Base-by-base conservation (phyloP, 2,113 vertebrate genomes). In the Tinamus guttatus region DNA sequence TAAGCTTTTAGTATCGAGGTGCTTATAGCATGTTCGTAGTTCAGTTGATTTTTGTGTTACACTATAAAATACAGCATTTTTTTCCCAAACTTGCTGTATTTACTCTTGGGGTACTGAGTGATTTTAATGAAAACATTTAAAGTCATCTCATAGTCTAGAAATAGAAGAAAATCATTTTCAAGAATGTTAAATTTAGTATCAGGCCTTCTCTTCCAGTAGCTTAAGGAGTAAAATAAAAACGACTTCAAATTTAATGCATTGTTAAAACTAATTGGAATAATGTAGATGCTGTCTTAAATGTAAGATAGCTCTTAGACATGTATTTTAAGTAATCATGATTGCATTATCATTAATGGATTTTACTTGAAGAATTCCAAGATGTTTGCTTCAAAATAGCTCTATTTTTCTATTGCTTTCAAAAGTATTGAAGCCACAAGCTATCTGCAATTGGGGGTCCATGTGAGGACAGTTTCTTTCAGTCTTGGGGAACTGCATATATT, bases 291-390 rank as follows among this genome's bases (percentile, higher is more conserved):
- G 36, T 65, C 20, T 89, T 85, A 82, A 89, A 81, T 54, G 47
- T 77, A 85, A 92, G 70, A 10, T 34, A 59, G 34, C 30, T 80
- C 36, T 89, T 91, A 81, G 89, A 58, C 59, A 77, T 4, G 9
- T 62, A 59, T 69, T 90, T 93, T 58, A 85, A 90, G 59, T 58
- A 85, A 87, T 80, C 27, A 87, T 63, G 85, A 85, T 67, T 24
- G 43, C 27, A 76, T 69, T 94, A 83, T 56, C 13, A 49, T n/a
- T 40, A 70, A 3, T 18, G 8, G 25, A 17, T 62, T 85, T 87
- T 76, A 24, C 9, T 25, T 60, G 62, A 71, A 91, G 49, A 92
- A 92, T 89, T 91, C 41, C 20, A 43, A 79, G 30, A 24, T 32
- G 11, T 85, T 87, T 94, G 45, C 80, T 91, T 94, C 51, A 59